Conservation (phyloP, 2,888 invertebrate genomes). For the Nemoura dubitans region DNA sequence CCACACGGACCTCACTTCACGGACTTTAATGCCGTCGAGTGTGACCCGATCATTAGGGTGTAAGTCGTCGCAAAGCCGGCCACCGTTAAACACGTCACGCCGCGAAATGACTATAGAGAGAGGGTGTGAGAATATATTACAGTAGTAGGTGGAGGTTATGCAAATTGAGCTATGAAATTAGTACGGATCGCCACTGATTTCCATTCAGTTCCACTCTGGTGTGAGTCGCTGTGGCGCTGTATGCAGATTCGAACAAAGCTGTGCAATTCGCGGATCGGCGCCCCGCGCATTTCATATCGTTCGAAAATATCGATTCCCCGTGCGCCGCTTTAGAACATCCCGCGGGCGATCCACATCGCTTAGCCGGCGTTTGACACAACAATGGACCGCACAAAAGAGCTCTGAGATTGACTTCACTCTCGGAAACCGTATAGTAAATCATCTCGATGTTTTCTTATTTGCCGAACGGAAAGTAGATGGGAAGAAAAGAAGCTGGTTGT, state of each 20-base stretch:
- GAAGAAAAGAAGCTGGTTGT: neutral
- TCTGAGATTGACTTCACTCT: neutral
- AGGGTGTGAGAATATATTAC: neutral
- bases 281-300: neutral
- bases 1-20: neutral
- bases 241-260: slow-evolving; percentile 1
- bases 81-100: neutral
- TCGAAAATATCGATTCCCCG: neutral
- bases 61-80: neutral
- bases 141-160: neutral
- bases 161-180: neutral
- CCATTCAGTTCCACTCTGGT: neutral
- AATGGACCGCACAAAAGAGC: neutral
- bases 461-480: neutral
- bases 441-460: neutral
- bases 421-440: neutral
- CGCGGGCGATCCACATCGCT: neutral
- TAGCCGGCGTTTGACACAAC: neutral
- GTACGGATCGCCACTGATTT: neutral
- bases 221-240: too few species aligned
- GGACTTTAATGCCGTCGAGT: too few species aligned
- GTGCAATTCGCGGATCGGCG: neutral
- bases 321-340: neutral
- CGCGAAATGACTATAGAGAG: neutral
- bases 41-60: neutral